These are phyloP conservation scores for Struthio camelus DNA, from an alignment of 2,113 vertebrate genomes.

Conservation along the genomic window DNA sequence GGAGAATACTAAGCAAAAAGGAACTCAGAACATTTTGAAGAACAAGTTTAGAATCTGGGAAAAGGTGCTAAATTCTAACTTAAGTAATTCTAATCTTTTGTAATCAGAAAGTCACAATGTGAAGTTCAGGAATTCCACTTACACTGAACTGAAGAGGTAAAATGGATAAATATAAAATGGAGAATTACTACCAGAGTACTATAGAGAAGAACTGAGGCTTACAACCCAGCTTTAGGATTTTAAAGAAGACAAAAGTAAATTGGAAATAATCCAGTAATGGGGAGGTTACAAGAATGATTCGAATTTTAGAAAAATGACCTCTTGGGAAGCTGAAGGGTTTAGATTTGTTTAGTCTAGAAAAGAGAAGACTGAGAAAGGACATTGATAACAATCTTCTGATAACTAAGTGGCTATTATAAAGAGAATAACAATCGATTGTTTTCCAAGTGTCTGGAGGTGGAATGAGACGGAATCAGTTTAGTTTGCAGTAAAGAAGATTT, in stretches of 20 bases:
- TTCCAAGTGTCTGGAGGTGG: not conserved
- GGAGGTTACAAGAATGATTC: not conserved
- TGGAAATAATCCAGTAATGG: not conserved
- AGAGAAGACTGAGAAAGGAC: not conserved
- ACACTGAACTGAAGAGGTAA: not conserved
- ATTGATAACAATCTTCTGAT: not conserved
- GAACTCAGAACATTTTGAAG: not conserved
- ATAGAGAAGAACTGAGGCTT: not conserved
- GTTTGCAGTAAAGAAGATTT: not conserved
- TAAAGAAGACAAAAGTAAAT: not conserved
- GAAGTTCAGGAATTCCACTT: not conserved
- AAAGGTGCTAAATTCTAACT: not conserved
- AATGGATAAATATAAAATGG: not conserved
- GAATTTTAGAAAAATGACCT: not conserved
- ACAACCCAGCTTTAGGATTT: not conserved
- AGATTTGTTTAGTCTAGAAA: constrained; percentile 32
- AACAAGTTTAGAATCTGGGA: not conserved
- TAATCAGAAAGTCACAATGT: not conserved
- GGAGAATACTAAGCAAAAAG: not conserved
- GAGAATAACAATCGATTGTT: not conserved
- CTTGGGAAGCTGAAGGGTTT: not conserved
- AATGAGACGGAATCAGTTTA: not conserved
- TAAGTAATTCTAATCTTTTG: not conserved
- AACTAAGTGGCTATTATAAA: not conserved
- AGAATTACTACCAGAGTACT: not conserved